Base-by-base conservation (phyloP, 2,797 vertebrate species). In the Acanthornis magna region DNA sequence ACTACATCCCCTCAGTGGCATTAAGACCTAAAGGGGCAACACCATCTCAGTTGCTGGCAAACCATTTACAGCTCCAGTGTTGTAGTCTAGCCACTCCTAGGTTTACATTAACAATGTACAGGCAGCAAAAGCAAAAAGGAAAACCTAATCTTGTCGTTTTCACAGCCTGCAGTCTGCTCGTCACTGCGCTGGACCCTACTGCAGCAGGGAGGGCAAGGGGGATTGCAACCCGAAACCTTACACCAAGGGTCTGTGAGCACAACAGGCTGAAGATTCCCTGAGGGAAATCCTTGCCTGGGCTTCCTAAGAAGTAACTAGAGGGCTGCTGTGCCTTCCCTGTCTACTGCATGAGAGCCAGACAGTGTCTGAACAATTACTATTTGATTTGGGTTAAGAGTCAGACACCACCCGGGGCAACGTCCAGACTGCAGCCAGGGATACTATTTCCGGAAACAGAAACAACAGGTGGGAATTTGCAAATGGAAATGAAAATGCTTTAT, bases 351-450 rank as follows among this genome's bases (percentile, higher is more conserved):
- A 78, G 90, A 94, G 87, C 79, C 91, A 95, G 95, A 95, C 92
- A 63, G 85, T 16, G 54, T 90, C 72, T 89, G 87, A 85, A 77
- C 72, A 77, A 94, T 81, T 66, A 54, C 89, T 89, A 26, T 93
- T 96, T 95, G 82, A 94, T 94, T 91, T 94, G 89, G 91, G 91
- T 92, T 92, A 93, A 91, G 79, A 96, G 95, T 86, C 93, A 96
- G 95, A 96, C 95, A 96, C 95, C 95, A 93, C 87, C 95, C 53
- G 91, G 95, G 94, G 92, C 95, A 92, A 80, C 1, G 54, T 55
- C 70, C 93, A 91, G 89, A 73, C 87, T 57, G 50, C 79, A 91
- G 85, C 0, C 8, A 92, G 70, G 82, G 76, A 83, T 94, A 38
- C n/a, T 48, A 30, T 91, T 91, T 90, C 94, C 20, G 9, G 94